Percentiles rank a stretch among this genome's conserved stretches.
Evolutionary conservation across 2,113 vertebrate genomes (phyloP).

Genomic region (Megaceryle torquata): DNA sequence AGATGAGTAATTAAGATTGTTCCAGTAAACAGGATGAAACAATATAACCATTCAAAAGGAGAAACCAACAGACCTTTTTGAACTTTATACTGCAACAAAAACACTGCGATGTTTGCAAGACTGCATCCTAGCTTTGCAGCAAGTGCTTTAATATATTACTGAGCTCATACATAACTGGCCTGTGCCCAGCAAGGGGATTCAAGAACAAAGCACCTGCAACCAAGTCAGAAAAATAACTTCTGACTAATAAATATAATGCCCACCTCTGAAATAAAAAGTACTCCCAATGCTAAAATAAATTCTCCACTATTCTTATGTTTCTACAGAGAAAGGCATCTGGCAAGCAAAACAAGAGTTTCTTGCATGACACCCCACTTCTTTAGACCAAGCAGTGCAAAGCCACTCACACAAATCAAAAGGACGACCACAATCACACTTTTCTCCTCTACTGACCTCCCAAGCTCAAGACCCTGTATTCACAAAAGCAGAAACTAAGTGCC

Average conservation of each 20-base stretch:
- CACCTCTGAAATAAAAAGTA: background rate
- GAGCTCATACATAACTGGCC: background rate
- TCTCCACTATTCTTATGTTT: background rate
- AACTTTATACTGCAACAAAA: background rate
- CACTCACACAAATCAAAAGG: background rate
- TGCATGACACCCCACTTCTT: background rate
- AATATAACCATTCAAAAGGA: background rate
- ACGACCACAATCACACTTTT: background rate
- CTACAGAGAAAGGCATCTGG: background rate
- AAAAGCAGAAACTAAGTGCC: background rate
- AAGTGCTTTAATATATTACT: background rate
- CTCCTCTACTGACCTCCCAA: background rate
- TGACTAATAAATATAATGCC: background rate
- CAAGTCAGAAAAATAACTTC: background rate
- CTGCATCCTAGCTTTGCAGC: background rate
- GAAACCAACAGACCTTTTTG: background rate
- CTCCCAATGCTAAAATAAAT: background rate
- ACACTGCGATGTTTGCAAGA: background rate
- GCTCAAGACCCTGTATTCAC: background rate
- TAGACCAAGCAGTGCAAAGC: background rate
- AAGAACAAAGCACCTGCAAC: background rate
- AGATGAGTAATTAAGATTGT: slow-evolving; percentile 2
- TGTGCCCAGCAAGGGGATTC: background rate
- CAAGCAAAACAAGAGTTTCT: background rate
- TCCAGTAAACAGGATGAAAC: background rate